These are phyloP conservation scores for Syritta pipiens DNA, from an alignment of 2,888 invertebrate genomes.

Conservation along the genomic window DNA sequence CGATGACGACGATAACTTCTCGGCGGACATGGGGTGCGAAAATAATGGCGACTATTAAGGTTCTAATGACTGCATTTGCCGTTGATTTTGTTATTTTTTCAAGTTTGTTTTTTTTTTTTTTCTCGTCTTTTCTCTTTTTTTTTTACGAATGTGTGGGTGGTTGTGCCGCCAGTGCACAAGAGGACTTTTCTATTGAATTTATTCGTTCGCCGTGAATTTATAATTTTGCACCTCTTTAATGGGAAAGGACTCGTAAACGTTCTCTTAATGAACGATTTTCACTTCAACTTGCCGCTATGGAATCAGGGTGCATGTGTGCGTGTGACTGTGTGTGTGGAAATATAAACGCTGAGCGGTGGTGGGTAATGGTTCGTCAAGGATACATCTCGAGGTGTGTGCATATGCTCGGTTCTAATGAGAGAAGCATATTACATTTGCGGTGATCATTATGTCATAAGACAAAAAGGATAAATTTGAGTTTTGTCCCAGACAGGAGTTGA, in stretches of 20 bases:
- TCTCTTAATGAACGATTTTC: slow-evolving; percentile 57
- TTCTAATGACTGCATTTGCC: slow-evolving; percentile 71
- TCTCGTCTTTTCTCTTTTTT: neutral
- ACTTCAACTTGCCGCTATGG: no score
- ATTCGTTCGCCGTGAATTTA: slow-evolving; percentile 65
- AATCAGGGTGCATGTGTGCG: no score
- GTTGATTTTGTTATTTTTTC: slow-evolving; percentile 65
- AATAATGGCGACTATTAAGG: slow-evolving; percentile 71
- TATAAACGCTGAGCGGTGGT: no score
- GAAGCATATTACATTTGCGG: no score
- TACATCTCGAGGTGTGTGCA: no score
- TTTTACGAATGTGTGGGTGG: neutral
- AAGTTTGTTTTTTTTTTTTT: neutral
- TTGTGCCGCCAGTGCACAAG: neutral
- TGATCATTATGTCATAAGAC: no score
- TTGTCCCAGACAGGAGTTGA: no score
- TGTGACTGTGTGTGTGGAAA: no score
- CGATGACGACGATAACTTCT: slow-evolving; percentile 19
- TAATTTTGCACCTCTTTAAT: slow-evolving; percentile 56
- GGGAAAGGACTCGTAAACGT: slow-evolving; percentile 27
- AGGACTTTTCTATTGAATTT: slow-evolving; percentile 57
- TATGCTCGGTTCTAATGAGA: no score
- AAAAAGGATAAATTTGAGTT: no score
- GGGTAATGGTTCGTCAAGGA: no score
- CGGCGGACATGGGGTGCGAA: slow-evolving; percentile 47